phyloP scores from a whole-genome alignment of 2,888 invertebrate genomes.

The Rhagophthalmus giganteus region DNA sequence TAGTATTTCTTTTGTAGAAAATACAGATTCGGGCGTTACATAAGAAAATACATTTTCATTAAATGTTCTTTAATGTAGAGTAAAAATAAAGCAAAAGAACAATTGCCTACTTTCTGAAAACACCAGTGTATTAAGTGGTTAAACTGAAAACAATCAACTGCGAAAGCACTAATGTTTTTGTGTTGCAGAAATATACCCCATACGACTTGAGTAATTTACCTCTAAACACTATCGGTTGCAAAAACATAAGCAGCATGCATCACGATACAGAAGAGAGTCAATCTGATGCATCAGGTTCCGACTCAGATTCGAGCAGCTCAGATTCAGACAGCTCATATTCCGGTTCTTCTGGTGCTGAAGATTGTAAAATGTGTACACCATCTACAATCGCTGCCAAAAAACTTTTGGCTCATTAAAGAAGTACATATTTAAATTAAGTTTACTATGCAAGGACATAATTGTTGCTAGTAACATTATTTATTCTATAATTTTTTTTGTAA shows the following conservation, averaged over 20 bases:
- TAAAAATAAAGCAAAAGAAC: too few species aligned
- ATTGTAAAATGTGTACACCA: constrained; percentile 24
- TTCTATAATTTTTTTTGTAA: too few species aligned
- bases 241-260: constrained; percentile 60
- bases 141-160: too few species aligned
- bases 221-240: constrained; percentile 83
- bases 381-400: constrained; percentile 9
- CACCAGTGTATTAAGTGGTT: too few species aligned
- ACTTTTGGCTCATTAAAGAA: constrained; percentile 11
- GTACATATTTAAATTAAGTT: constrained; percentile 2
- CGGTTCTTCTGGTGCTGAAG: constrained; percentile 37
- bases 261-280: constrained; percentile 56
- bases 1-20: too few species aligned
- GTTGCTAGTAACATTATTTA: too few species aligned
- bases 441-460: too few species aligned
- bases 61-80: too few species aligned
- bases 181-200: constrained; percentile 67
- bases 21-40: too few species aligned
- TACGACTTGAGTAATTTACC: constrained; percentile 91
- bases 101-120: too few species aligned
- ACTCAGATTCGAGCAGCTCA: constrained; percentile 57
- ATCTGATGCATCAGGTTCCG: constrained; percentile 59
- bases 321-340: constrained; percentile 51
- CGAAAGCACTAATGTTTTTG: too few species aligned
- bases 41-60: too few species aligned